Conservation (phyloP, 2,888 invertebrate genomes). For the Phyllotreta striolata region DNA sequence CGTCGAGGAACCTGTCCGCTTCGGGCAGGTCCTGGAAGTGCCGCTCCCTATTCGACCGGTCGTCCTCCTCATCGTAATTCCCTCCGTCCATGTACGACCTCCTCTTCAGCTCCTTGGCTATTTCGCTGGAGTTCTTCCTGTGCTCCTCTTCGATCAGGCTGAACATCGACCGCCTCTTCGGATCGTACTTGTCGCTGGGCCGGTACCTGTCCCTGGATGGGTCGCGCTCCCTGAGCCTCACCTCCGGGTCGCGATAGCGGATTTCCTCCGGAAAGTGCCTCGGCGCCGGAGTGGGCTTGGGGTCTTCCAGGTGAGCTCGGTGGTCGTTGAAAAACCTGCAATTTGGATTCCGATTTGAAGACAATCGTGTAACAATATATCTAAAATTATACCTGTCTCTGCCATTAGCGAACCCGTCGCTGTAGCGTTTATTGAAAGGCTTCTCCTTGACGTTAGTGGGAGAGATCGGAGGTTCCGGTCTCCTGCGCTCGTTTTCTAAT, state of each 20-base stretch:
- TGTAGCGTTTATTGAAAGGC: slow-evolving; percentile 51
- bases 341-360: background rate
- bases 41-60: slow-evolving; percentile 51
- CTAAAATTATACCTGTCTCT: slow-evolving; percentile 35
- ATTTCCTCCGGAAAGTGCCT: slow-evolving; percentile 51
- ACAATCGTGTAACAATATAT: background rate
- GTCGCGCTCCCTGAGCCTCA: slow-evolving; percentile 38
- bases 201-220: slow-evolving; percentile 47
- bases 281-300: slow-evolving; percentile 54
- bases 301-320: slow-evolving; percentile 43
- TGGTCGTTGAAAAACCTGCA: slow-evolving; percentile 48
- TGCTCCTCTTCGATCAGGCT: slow-evolving; percentile 62
- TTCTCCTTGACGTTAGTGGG: slow-evolving; percentile 49
- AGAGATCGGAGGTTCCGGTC: slow-evolving; percentile 52
- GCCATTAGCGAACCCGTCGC: slow-evolving; percentile 43
- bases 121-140: slow-evolving; percentile 60
- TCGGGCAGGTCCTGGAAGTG: slow-evolving; percentile 59
- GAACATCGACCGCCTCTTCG: slow-evolving; percentile 60
- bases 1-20: slow-evolving; percentile 55
- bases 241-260: slow-evolving; percentile 45
- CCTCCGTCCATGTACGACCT: slow-evolving; percentile 60
- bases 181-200: slow-evolving; percentile 55
- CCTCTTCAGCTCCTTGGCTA: slow-evolving; percentile 62
- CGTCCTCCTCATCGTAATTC: slow-evolving; percentile 47
- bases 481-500: slow-evolving; percentile 63